Percentiles rank a stretch among this genome's conserved stretches.
Conservation (phyloP, 1,140 invertebrate species). For the Gryon sp. region DNA sequence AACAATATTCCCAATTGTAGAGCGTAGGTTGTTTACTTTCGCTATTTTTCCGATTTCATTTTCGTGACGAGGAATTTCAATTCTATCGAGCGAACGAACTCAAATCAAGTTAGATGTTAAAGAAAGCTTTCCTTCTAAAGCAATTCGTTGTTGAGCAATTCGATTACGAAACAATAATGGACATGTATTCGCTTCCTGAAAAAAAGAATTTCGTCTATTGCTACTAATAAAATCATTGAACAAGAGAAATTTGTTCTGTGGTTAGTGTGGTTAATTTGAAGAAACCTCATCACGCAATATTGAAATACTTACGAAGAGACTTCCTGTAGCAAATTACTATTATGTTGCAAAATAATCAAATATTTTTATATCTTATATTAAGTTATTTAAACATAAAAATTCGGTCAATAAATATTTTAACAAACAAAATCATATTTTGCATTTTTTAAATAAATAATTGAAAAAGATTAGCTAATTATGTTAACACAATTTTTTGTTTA, state of each 20-base stretch:
- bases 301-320: too few species aligned
- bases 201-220: conserved; percentile 17
- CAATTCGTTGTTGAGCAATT: conserved; percentile 33
- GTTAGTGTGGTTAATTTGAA: conserved; percentile 21
- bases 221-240: conserved; percentile 16
- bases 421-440: too few species aligned
- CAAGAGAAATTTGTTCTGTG: conserved; percentile 24
- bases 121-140: background rate
- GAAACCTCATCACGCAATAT: background rate
- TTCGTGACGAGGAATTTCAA: background rate
- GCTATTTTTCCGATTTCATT: conserved; percentile 33
- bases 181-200: conserved; percentile 43
- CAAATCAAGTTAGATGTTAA: too few species aligned
- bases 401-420: too few species aligned
- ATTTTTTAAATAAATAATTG: too few species aligned
- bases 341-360: too few species aligned
- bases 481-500: too few species aligned
- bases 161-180: conserved; percentile 34
- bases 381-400: too few species aligned
- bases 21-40: conserved; percentile 32
- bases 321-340: too few species aligned
- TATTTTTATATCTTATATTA: too few species aligned
- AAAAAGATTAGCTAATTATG: too few species aligned
- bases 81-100: too few species aligned
- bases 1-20: conserved; percentile 38